A percentile compares a stretch with the other conserved stretches of the same genome.
Conservation (phyloP, 2,888 invertebrate genomes). For the Pyrgus malvae region DNA sequence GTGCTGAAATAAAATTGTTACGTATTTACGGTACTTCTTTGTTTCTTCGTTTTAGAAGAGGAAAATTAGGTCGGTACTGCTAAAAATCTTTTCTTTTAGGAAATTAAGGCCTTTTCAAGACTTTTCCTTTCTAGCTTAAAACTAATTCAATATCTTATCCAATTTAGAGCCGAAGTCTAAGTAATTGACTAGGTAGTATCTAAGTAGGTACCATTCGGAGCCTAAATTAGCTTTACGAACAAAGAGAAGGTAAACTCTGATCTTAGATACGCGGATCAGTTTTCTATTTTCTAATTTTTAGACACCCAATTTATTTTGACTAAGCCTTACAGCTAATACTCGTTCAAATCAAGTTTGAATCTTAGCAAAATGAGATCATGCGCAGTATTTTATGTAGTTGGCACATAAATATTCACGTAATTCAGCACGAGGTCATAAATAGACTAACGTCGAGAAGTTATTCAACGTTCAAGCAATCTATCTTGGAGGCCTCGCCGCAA, state of each 20-base stretch:
- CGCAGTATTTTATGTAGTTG: not conserved
- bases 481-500: conserved; percentile 75
- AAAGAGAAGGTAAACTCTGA: not conserved
- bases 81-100: not conserved
- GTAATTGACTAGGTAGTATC: not conserved
- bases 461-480: conserved; percentile 77
- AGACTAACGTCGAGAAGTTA: conserved; percentile 74
- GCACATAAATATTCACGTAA: conserved; percentile 37
- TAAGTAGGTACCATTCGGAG: too few relatives aligned
- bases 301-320: too few relatives aligned
- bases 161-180: not conserved
- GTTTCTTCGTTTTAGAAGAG: conserved; percentile 38
- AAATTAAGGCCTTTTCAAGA: not conserved
- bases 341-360: not conserved
- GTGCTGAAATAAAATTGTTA: conserved; percentile 71
- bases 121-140: not conserved
- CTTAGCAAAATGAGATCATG: not conserved
- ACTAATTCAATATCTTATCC: not conserved
- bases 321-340: too few relatives aligned
- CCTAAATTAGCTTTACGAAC: not conserved
- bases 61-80: conserved; percentile 6
- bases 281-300: not conserved
- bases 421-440: conserved; percentile 65
- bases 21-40: conserved; percentile 50
- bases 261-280: not conserved